These are phyloP conservation scores for Myotis planiceps DNA, from an alignment of 2,797 vertebrate species.

Conservation along the genomic window DNA sequence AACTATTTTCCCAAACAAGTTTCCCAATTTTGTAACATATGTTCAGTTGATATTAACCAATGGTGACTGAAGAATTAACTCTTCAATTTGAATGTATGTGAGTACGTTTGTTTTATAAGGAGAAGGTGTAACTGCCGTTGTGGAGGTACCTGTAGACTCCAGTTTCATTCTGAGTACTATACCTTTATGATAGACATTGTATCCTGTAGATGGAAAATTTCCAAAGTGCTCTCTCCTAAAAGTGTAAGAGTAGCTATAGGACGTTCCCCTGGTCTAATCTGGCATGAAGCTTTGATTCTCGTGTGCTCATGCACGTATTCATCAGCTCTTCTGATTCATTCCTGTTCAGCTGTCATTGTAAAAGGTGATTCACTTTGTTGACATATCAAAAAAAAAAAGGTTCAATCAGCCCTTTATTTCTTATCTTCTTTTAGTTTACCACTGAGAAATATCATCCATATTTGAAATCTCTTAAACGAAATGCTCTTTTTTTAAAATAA, in stretches of 20 bases:
- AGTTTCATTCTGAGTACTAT: not conserved
- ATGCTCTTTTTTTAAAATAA: not conserved
- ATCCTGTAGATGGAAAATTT: not conserved
- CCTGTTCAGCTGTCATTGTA: not conserved
- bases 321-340: not conserved
- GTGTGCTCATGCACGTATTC: not conserved
- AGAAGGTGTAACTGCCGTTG: not conserved
- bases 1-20: slow-evolving; percentile 41
- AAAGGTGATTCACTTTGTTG: not conserved
- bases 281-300: not conserved
- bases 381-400: not conserved
- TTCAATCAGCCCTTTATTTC: not conserved
- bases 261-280: not conserved
- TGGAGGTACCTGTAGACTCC: not conserved
- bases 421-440: not conserved
- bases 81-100: not conserved
- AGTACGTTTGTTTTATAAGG: not conserved
- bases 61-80: slow-evolving; percentile 6
- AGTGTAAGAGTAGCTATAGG: not conserved
- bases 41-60: slow-evolving; percentile 37
- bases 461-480: not conserved
- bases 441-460: not conserved
- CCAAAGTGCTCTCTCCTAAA: not conserved
- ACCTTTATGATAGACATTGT: not conserved
- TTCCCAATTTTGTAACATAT: slow-evolving; percentile 27